Evolutionary conservation across 2,888 invertebrate species (phyloP), one percentile per base, ranked within the genome.

Genomic region (Spisula subtruncata): DNA sequence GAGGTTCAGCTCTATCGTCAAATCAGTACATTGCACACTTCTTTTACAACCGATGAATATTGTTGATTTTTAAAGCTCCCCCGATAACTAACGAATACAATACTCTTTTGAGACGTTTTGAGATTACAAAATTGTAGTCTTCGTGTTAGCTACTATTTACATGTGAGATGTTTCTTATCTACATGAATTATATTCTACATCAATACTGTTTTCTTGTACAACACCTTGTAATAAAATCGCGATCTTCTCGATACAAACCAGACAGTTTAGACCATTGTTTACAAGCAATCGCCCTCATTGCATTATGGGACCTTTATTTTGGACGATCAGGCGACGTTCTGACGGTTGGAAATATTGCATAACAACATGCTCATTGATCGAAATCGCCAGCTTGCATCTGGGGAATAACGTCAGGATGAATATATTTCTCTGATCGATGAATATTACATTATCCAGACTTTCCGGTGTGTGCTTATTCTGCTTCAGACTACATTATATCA

Each of bases 371-470:
- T 16, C 32, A 75, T 75, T 75, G 75, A 25, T 75, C 35, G 75
- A 75, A 75, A 35, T 75, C 32, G 75, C 35, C 14, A 32, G 60
- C 60, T 66, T 75, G 75, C 75, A 32, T 32, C 75, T 14, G 32
- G 75, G 75, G 75, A 75, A 75, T 10, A 35, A 16, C 18, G 35
- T 75, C 32, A 75, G 16, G 32, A 75, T 75, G 75, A 35, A 75
- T 35, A 75, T 35, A 25, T 18, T 32, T 35, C 75, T 14, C 18
- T 35, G 32, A 75, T 75, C 75, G 32, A 75, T 75, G 35, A 75
- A 18, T 75, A 75, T 75, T 16, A 75, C 2, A 75, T 75, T 32
- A 35, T 35, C 32, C 75, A 75, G 75, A 75, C 75, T 75, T 35
- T 32, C 18, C 25, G 75, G 32, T 75, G 75, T 75, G 35, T 75